Evolutionary conservation across 2,113 vertebrate genomes (phyloP).

Genomic region (Rhegmatorhina hoffmannsi): DNA sequence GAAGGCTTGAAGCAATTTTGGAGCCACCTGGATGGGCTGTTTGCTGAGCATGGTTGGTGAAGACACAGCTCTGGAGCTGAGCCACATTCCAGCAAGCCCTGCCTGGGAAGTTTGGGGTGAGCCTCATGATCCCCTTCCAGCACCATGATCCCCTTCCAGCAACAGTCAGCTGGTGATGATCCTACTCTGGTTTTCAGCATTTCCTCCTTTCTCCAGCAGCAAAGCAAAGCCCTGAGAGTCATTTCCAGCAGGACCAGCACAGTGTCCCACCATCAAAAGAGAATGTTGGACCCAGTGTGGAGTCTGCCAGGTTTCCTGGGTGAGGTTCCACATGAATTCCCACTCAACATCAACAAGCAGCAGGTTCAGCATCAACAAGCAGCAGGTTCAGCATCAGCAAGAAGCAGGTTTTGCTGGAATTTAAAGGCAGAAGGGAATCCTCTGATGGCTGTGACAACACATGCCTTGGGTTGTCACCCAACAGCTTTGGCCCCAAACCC

Average conservation of each 20-base stretch:
- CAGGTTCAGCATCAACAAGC: neutral
- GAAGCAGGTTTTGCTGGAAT: neutral
- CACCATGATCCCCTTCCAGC: neutral
- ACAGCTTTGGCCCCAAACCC: neutral
- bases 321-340: neutral
- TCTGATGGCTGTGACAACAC: neutral
- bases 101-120: neutral
- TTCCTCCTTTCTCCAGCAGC: neutral
- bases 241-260: neutral
- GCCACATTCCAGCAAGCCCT: rapidly evolving
- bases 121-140: neutral
- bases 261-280: neutral
- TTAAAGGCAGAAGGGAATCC: neutral
- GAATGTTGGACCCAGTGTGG: neutral
- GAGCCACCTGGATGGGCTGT: neutral
- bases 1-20: neutral
- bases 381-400: neutral
- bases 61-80: neutral
- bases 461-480: neutral
- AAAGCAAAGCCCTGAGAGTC: neutral
- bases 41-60: neutral
- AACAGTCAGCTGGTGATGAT: neutral
- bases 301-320: neutral
- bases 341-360: neutral
- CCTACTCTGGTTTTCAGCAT: neutral